Base-by-base conservation (phyloP, 2,797 vertebrate genomes). In the Platyrinchus mystaceus region DNA sequence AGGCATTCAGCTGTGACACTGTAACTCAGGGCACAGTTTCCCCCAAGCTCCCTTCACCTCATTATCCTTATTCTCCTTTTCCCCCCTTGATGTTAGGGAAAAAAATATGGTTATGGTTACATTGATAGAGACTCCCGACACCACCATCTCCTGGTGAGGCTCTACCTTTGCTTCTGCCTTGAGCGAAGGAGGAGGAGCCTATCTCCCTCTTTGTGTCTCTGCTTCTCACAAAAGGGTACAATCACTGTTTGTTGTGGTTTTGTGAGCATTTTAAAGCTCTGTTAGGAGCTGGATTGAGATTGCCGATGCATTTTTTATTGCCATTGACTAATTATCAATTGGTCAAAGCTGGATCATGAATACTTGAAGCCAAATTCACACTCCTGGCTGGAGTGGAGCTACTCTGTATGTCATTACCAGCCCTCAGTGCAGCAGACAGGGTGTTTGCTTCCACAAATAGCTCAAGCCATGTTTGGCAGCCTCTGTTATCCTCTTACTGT, bases 111-210 rank as follows among this genome's bases (percentile, higher is more conserved):
- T 20, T 36, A 26, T 2, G 3, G 14, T 64, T 89, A 34, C 0
- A 8, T 26, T 52, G 62, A 75, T 69, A 53, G 1, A 67, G 49
- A 19, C 66, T 93, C 49, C 49, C 56, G 75, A 91, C 67, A 94
- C 23, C 63, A 93, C 94, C 95, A 90, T 90, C 91, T 93, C 87
- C 93, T 91, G 91, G 83, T 1, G 17, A 95, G 83, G 80, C 47
- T 88, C 63, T 87, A 93, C 32, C 43, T 73, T 68, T 93, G 43
- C 63, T 94, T 58, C 50, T 84, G 32, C 34, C 43, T 76, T 58
- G 12, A 32, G 53, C 27, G 52, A 60, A 73, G 59, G 12, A 47
- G 50, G 30, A 84, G 36, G 28, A 81, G 15, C 1, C 3, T 9
- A 30, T 41, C 50, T 87, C 28, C 46, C 6, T 66, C 70, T 41